Base-by-base conservation (phyloP, 2,888 invertebrate species). In the Siphlonurus alternatus region DNA sequence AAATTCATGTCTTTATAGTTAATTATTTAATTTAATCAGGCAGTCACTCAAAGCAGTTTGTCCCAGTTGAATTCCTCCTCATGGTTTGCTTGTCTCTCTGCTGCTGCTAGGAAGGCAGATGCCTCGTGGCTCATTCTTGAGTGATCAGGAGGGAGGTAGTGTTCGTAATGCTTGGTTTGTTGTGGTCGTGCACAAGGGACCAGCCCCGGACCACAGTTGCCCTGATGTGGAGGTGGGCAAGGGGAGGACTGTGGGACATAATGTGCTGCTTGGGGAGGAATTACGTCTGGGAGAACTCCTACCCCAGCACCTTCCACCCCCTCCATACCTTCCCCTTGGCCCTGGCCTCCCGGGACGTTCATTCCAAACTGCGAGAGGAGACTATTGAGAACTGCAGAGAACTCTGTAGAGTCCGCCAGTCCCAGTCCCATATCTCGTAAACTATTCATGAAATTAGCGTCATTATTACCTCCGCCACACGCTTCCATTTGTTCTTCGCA, bases 331-430 rank as follows among this genome's bases (percentile, higher is more conserved):
- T 15, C 5, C 5, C 15, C 38, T 38, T 10, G 7, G 5, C 7
- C 38, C 15, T 5, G 15, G 5, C 5, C 38, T 38, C 38, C 38
- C 15, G 38, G 38, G 5, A 59, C 20, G 23, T 67, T 67, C 64
- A 70, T 68, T 24, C 70, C 72, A 65, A 71, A 73, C 62, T 71
- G 70, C 10, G 71, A 69, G 19, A 72, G 66, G 20, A 73, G 66
- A 61, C 70, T 69, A 23, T 69, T 70, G 53, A 73, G 67, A n/a
- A 72, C 71, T 23, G 71, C 71, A 60, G 71, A 70, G 63, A 73
- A 68, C 65, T 73, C 72, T 23, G 69, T 67, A 61, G 70, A 69
- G 66, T 73, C 71, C 20, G 70, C 69, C 60, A 72, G 65, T 53
- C 69, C 70, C 53, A 72, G 66, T 2, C 62, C 65, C 53, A 59